Conservation (phyloP, 2,113 vertebrate species). For the Zeus faber region DNA sequence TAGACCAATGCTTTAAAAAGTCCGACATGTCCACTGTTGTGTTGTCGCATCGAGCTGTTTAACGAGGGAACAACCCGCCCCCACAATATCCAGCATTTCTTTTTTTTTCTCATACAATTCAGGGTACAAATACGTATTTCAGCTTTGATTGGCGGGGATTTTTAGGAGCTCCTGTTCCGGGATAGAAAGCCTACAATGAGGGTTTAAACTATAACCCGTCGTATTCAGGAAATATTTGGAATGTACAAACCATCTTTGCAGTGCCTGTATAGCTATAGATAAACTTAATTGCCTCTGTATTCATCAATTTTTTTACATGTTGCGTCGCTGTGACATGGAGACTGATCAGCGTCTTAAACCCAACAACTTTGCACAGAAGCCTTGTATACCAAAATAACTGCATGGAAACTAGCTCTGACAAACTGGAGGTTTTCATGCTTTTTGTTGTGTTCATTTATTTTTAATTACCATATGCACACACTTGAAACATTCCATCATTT, state of each 20-base stretch:
- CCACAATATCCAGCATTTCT: not conserved
- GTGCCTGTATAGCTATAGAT: constrained; percentile 53
- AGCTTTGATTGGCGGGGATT: constrained; percentile 16
- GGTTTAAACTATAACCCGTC: constrained; percentile 18
- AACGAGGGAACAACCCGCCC: not conserved
- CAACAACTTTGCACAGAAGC: constrained; percentile 51
- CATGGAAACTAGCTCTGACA: constrained; percentile 49
- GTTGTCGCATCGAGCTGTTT: constrained; percentile 16
- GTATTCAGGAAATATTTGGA: constrained; percentile 14
- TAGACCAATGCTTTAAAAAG: constrained; percentile 17
- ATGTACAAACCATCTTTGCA: constrained; percentile 38
- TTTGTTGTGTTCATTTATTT: constrained; percentile 1
- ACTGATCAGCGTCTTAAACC: constrained; percentile 41
- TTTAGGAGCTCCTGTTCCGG: constrained; percentile 6
- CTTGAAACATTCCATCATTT: constrained; percentile 59
- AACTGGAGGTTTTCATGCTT: not conserved
- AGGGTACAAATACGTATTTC: constrained; percentile 19
- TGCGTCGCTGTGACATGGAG: constrained; percentile 28
- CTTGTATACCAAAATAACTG: constrained; percentile 50
- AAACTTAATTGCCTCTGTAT: constrained; percentile 40
- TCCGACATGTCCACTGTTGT: not conserved
- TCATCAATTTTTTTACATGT: constrained; percentile 21
- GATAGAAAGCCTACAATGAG: not conserved
- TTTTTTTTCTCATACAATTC: constrained; percentile 25
- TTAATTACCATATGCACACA: constrained; percentile 27